phyloP scores from a whole-genome alignment of 2,888 invertebrate species.

The Carcina quercana region DNA sequence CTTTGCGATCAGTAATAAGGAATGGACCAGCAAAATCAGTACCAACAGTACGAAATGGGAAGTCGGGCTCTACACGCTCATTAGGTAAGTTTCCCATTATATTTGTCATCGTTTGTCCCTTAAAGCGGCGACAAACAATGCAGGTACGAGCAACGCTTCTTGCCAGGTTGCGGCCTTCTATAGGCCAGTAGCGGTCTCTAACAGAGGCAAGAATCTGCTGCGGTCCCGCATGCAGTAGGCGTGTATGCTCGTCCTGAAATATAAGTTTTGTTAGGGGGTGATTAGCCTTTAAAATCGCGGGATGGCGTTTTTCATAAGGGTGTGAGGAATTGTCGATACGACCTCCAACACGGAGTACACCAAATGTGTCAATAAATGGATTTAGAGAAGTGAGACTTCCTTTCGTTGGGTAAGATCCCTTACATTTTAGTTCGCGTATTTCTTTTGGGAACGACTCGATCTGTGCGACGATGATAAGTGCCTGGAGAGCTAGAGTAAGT shows the following conservation, averaged over 20 bases:
- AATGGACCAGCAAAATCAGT: slow-evolving; percentile 10
- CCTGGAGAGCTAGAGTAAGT: not conserved
- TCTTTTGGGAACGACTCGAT: slow-evolving; percentile 1
- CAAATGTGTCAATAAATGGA: slow-evolving; percentile 9
- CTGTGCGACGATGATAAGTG: slow-evolving; percentile 2
- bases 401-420: slow-evolving; percentile 3
- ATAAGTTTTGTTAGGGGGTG: slow-evolving; percentile 8
- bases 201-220: slow-evolving; percentile 12
- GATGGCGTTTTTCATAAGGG: slow-evolving; percentile 12
- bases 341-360: slow-evolving; percentile 13
- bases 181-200: slow-evolving; percentile 12
- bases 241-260: slow-evolving; percentile 9
- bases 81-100: slow-evolving; percentile 14
- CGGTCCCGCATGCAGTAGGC: slow-evolving; percentile 12
- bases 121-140: slow-evolving; percentile 9
- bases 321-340: slow-evolving; percentile 7
- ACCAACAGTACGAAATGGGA: slow-evolving; percentile 7
- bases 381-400: slow-evolving; percentile 7
- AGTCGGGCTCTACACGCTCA: slow-evolving; percentile 7
- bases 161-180: slow-evolving; percentile 11
- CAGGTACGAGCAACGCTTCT: slow-evolving; percentile 8
- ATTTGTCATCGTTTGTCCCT: slow-evolving; percentile 3
- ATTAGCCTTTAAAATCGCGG: slow-evolving; percentile 7
- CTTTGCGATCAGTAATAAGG: slow-evolving; percentile 8
- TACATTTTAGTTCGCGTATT: not conserved